Base-by-base conservation (phyloP, 1,140 invertebrate genomes). In the Drosophila ironensis region DNA sequence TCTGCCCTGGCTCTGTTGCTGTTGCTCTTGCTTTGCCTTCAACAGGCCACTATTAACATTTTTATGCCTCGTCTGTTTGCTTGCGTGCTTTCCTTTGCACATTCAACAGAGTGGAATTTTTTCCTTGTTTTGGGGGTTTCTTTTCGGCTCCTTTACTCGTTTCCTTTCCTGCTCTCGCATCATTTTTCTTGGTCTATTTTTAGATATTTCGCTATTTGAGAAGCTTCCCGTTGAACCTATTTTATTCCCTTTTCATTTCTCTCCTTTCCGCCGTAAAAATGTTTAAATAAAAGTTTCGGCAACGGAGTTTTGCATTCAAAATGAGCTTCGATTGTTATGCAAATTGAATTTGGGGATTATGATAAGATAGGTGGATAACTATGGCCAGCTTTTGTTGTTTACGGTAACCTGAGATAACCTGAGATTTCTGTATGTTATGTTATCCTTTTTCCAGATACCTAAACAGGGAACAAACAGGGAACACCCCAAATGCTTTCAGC, bases 41-140 rank as follows among this genome's bases (percentile, higher is more conserved):
- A 86, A 86, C 80, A 86, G 80, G 80, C 80, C 70, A 84, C 70
- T 74, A 84, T 75, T 81, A 75, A 73, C 38, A 66, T 53, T 66
- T 77, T 41, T 77, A 59, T 74, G 45, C 72, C 28, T 16, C 25
- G 9, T 19, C 33, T 33, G 54, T 64, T 5, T 64, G 60, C 48
- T 12, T 50, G 24, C 11, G 14, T 53, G 38, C 17, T 61, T 56
- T 52, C 64, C 45, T 25, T 48, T 64, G 59, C 71, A 80, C 66
- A 74, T 80, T 80, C 66, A 74, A 81, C 61, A 72, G 72, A 76
- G 57, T 57, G 50, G 72, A 82, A 77, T 70, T 70, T 72, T 67
- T 70, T 57, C 30, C 59, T 6, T 14, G 40, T 28, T 3, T 59
- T 28, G 7, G 24, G 56, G 57, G 19, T 63, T 61, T 63, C 41